A percentile compares a stretch with the other conserved stretches of the same genome.
phyloP scores from a whole-genome alignment of 2,113 vertebrate species.

The Fregata magnificens region DNA sequence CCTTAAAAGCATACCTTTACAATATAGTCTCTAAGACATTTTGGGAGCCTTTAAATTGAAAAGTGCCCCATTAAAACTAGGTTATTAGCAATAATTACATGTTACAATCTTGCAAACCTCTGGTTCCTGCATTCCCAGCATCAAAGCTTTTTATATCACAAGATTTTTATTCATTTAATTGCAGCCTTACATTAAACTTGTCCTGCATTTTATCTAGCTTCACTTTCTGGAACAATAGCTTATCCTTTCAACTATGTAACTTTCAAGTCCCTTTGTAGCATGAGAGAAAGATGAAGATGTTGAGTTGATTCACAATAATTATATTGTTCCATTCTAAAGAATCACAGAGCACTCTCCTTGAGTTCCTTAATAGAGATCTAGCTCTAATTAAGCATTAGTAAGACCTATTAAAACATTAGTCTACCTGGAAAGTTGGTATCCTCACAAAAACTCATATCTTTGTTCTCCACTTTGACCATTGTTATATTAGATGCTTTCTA shows the following conservation, averaged over 20 bases:
- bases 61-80: neutral
- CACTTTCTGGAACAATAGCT: constrained; percentile 20
- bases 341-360: neutral
- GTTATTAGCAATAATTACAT: constrained; percentile 38
- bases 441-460: neutral
- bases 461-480: neutral
- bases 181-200: constrained; percentile 10
- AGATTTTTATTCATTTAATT: constrained; percentile 47
- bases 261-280: neutral
- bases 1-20: neutral
- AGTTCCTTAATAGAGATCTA: neutral
- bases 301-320: constrained; percentile 30
- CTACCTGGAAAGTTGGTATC: neutral
- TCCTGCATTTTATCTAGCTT: neutral
- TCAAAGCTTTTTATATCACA: constrained; percentile 23
- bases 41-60: neutral
- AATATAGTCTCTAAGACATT: neutral
- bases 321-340: neutral
- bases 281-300: neutral
- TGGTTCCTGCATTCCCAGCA: neutral
- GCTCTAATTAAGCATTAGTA: neutral
- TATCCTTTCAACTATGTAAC: neutral
- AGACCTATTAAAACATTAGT: neutral
- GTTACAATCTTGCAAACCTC: neutral
- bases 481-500: neutral